Base-by-base conservation (phyloP, 2,113 vertebrate genomes). In the Odobenus rosmarus region DNA sequence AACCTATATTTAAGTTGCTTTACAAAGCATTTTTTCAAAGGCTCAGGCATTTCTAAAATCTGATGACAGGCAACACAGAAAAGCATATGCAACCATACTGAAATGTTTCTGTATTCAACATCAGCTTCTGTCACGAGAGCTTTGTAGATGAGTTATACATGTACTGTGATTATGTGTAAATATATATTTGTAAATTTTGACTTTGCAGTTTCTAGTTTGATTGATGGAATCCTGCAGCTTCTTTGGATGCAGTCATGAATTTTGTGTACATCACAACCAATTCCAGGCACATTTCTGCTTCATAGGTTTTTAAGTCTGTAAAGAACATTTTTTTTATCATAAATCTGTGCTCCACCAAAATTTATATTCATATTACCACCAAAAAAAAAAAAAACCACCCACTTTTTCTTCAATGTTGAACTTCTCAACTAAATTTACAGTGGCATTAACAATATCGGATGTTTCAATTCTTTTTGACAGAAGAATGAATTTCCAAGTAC, bases 11-110 rank as follows among this genome's bases (percentile, higher is more conserved):
- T 74, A 85, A 77, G 42, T 57, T 81, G 57, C 31, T 79, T 93
- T 96, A 69, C 8, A 59, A 89, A 89, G 33, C 71, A 19, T 2
- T 13, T 85, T 97, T 84, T 85, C 81, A 76, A 80, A 96, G n/a
- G 6, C 14, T 71, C 28, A 11, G 15, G 64, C 31, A 92, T 90
- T 95, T 92, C 55, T 76, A 89, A 96, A 97, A 71, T 31, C 18
- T 14, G 85, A 80, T 53, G 49, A 55, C 23, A 61, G 31, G 39
- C 28, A 88, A 72, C 33, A 71, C 53, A 92, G 36, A 94, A 42
- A 83, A 71, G 76, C 42, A 59, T 2, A 86, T 16, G 23, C 0
- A 77, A 1, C 39, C 33, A 62, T 46, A 9, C 49, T 77, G 62
- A 89, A 21, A 8, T 55, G 12, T 31, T 67, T 86, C 76, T 42